Evolutionary conservation across 2,888 invertebrate genomes (phyloP).

Genomic region (Nemotelus nigrinus): DNA sequence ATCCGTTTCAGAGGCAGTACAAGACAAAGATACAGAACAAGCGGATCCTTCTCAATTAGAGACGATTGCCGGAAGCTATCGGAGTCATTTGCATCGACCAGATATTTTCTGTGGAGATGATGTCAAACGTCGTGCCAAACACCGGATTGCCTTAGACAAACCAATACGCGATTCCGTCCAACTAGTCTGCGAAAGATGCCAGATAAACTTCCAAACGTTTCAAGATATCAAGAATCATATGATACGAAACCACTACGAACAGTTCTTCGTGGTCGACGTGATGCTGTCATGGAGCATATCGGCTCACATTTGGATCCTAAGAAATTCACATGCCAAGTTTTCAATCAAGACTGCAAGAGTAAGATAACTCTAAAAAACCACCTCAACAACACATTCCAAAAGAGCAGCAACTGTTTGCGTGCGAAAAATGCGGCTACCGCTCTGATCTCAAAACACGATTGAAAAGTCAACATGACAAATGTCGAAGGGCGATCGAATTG

Average conservation of each 20-base stretch:
- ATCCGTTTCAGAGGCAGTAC: no score
- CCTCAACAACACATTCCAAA: conserved; percentile 46
- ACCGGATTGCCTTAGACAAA: conserved; percentile 43
- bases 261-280: conserved; percentile 42
- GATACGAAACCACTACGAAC: conserved; percentile 34
- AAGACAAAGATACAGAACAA: no score
- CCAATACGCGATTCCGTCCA: conserved; percentile 46
- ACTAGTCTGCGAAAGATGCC: conserved; percentile 41
- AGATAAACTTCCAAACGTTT: conserved; percentile 44
- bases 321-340: conserved; percentile 45
- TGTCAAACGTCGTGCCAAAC: conserved; percentile 1
- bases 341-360: conserved; percentile 46
- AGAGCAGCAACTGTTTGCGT: conserved; percentile 44
- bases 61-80: no score
- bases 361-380: conserved; percentile 48
- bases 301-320: conserved; percentile 46
- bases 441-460: no score
- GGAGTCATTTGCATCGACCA: not conserved
- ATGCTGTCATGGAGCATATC: conserved; percentile 47
- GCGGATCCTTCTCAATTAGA: no score
- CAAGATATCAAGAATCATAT: conserved; percentile 45
- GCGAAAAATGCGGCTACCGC: conserved; percentile 39
- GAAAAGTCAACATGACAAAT: no score
- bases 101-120: not conserved
- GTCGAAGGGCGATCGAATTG: no score